phyloP scores from a whole-genome alignment of 2,113 vertebrate species.

The Potamarius usumacintae region DNA sequence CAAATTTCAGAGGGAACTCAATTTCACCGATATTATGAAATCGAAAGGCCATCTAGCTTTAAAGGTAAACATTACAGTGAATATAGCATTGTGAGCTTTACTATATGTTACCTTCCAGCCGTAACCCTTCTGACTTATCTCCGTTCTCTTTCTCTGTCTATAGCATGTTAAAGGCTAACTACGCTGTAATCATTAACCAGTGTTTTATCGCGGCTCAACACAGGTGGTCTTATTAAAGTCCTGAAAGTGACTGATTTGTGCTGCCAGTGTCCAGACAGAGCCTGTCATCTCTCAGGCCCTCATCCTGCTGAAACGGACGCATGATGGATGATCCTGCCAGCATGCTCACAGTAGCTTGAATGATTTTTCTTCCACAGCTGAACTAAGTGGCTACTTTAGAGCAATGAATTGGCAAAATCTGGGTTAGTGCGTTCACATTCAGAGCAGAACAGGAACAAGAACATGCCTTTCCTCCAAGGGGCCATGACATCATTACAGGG shows the following conservation, averaged over 20 bases:
- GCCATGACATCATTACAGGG: neutral
- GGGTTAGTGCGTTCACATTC: constrained; percentile 3
- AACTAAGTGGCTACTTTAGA: constrained; percentile 23
- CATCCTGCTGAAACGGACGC: constrained; percentile 2
- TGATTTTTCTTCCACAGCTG: constrained; percentile 14
- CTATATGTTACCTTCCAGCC: neutral
- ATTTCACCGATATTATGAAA: too few relatives aligned
- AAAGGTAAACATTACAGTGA: neutral
- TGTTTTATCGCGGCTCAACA: neutral
- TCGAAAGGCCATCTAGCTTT: neutral
- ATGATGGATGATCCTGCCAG: constrained; percentile 42
- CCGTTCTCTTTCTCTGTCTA: neutral
- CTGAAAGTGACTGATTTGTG: constrained; percentile 37
- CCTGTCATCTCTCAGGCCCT: constrained; percentile 27
- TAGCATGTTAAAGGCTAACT: neutral
- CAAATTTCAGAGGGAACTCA: too few relatives aligned
- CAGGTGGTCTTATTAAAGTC: constrained; percentile 20
- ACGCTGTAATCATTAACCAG: constrained; percentile 15
- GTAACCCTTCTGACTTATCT: neutral
- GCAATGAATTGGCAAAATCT: constrained; percentile 31
- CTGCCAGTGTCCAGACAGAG: constrained; percentile 26
- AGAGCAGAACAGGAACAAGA: constrained; percentile 17
- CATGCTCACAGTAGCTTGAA: constrained; percentile 14
- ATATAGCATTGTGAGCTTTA: neutral
- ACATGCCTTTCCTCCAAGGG: neutral